Base-by-base conservation (phyloP, 92 coral and sea anemone species). In the Pocillopora grandis region DNA sequence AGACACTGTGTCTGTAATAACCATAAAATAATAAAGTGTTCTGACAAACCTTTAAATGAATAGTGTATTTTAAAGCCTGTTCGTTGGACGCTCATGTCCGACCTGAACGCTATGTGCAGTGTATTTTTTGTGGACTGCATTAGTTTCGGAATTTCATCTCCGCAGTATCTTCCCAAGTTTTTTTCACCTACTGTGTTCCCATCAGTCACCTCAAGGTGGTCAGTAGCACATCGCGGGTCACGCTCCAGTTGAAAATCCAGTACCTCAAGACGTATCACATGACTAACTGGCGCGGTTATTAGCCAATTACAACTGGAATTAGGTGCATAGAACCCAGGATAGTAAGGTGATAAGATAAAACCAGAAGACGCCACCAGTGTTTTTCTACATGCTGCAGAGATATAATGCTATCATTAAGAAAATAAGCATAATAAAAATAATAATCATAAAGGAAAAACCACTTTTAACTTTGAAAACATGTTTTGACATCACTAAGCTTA, bases 321-420 rank as follows among this genome's bases (percentile, higher is more conserved):
- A 42, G 90, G 87, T 59, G 82, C 31, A 74, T 91, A 91, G 19
- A 77, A 86, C 37, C 92, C 91, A 21, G 95, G 95, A 64, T 91
- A 84, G 61, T 86, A 79, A 33, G 92, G 95, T 9, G 95, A 89
- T 35, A 73, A 75, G 68, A 91, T 84, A 74, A 88, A 68, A 57
- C 78, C 91, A 21, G 77, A 35, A n/a, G 81, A 42, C 61, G 72
- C 81, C 52, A 66, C 21, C 56, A 87, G 55, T 21, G 62, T 66
- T 37, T 66, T 27, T 10, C 80, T 88, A 59, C 91, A 88, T n/a
- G 88, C 91, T 88, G 21, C 6, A n/a, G 9, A 5, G 42, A 33
- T 61, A 27, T 27, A 27, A 27, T 27, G 1, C 31, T 27, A 27
- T 27, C 31, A 27, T 27, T 27, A 27, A 27, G 31, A 27, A 27